Conservation (phyloP, 2,797 vertebrate species). For the Pempheris klunzingeri region DNA sequence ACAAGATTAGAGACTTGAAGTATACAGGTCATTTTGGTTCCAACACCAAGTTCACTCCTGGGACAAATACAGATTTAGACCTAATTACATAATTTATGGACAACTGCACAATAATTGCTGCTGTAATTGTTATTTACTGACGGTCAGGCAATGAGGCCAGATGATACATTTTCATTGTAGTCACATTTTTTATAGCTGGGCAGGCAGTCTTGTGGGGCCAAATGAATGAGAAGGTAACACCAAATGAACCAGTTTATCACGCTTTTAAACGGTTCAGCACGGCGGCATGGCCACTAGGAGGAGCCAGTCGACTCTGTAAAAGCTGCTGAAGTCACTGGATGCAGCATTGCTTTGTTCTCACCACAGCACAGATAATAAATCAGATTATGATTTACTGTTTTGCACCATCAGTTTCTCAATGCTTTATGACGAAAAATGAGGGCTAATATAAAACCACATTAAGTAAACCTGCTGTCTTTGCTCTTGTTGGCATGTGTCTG, state of each 20-base stretch:
- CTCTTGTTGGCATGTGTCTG: slow-evolving; percentile 1
- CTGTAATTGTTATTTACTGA: slow-evolving; percentile 23
- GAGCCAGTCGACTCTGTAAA: slow-evolving; percentile 70
- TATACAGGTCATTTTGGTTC: slow-evolving; percentile 28
- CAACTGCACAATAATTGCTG: slow-evolving; percentile 34
- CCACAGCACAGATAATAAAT: slow-evolving; percentile 72
- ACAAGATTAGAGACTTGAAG: slow-evolving; percentile 38
- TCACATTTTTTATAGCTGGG: slow-evolving; percentile 49
- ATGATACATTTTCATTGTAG: slow-evolving; percentile 46
- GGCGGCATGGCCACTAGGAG: slow-evolving; percentile 75
- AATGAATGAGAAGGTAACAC: slow-evolving; percentile 49
- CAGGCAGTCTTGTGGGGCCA: slow-evolving; percentile 20
- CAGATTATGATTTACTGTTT: slow-evolving; percentile 71
- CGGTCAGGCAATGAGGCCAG: slow-evolving; percentile 7
- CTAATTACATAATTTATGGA: slow-evolving; percentile 27
- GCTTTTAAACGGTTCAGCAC: slow-evolving; percentile 23
- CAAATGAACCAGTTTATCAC: slow-evolving; percentile 43
- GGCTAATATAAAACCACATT: slow-evolving; percentile 37
- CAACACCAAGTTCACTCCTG: slow-evolving; percentile 24
- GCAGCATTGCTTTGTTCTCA: slow-evolving; percentile 83
- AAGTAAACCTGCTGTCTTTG: slow-evolving; percentile 24
- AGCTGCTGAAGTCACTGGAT: slow-evolving; percentile 33
- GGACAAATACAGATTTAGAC: slow-evolving; percentile 41
- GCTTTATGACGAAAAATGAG: slow-evolving; percentile 59
- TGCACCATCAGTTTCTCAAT: slow-evolving; percentile 54